Evolutionary conservation across 2,888 invertebrate species (phyloP).

Genomic region (Heliconius hortense): DNA sequence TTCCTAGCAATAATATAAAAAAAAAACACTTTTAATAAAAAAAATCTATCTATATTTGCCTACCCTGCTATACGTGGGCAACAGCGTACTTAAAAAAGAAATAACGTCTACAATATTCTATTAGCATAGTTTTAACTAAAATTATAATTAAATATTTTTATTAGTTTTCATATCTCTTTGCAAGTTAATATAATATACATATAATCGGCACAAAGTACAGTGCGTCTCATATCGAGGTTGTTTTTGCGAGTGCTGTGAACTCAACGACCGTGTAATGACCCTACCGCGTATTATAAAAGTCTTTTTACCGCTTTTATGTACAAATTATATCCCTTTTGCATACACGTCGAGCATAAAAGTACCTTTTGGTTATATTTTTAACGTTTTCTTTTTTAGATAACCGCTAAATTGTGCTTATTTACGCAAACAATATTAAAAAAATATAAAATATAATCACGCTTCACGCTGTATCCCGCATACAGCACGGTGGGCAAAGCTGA

Average conservation of each 20-base stretch:
- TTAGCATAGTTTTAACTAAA: slow-evolving; percentile 21
- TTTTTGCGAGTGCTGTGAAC: slow-evolving; percentile 70
- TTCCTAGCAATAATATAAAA: neutral
- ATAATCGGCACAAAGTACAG: slow-evolving; percentile 43
- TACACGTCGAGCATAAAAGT: slow-evolving; percentile 66
- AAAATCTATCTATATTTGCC: too few relatives aligned
- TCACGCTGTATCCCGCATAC: too few relatives aligned
- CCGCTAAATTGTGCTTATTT: slow-evolving; percentile 44
- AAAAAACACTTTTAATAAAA: too few relatives aligned
- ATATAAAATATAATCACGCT: too few relatives aligned
- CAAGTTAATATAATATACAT: slow-evolving; percentile 36
- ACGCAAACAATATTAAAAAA: slow-evolving; percentile 21
- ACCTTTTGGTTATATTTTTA: slow-evolving; percentile 57
- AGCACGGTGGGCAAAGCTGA: too few relatives aligned
- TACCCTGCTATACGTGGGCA: too few relatives aligned
- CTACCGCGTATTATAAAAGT: slow-evolving; percentile 70
- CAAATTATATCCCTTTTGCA: slow-evolving; percentile 68
- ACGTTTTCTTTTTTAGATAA: slow-evolving; percentile 51
- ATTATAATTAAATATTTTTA: slow-evolving; percentile 24
- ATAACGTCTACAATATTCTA: neutral
- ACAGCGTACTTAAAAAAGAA: too few relatives aligned
- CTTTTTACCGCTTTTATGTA: slow-evolving; percentile 66
- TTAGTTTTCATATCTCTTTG: slow-evolving; percentile 35
- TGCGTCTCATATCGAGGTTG: slow-evolving; percentile 57
- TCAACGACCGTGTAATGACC: slow-evolving; percentile 73